Base-by-base conservation (phyloP, 2,797 vertebrate genomes). In the Sarcophilus harrisii region DNA sequence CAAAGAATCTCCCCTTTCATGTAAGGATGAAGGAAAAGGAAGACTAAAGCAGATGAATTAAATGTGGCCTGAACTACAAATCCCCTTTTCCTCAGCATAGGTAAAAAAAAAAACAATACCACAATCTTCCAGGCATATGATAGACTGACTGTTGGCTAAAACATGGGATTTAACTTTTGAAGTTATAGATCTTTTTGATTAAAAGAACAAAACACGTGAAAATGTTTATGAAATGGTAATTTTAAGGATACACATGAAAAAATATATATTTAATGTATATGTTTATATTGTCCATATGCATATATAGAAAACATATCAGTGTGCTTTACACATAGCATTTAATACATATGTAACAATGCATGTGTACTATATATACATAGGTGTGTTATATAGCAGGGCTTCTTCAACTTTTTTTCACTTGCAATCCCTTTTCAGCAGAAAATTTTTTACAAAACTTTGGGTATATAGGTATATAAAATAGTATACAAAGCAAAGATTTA, bases 1-100 rank as follows among this genome's bases (percentile, higher is more conserved):
- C 54, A 55, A 55, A 55, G 54, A 55, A 55, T 55, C 54, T 55
- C 54, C 54, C 9, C 54, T 55, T 55, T 55, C 54, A 81, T 90
- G 73, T 38, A 89, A 96, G 87, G 60, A 95, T 89, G 57, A 87
- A 87, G 73, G 89, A 95, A 94, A 45, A 96, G 89, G 90, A 95
- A 95, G 32, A 91, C 89, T 95, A 93, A 94, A 96, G 93, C 73
- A 94, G 38, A 45, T 49, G 21, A 27, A 81, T 45, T 81, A 81
- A 45, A 81, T 38, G 8, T 45, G 73, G 21, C 21, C 18, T 81
- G 18, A 81, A 24, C 18, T 45, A 81, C 73, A 81, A 45, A 38
- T 45, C 21, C 24, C 38, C 3, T 2, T 73, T 32, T 45, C 18
- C n/a, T 45, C 24, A 24, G 18, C 66, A 73, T 16, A 73, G 16